Percentiles rank a stretch among this genome's conserved stretches.
These are phyloP conservation scores for Drosophila busckii DNA, from an alignment of 1,140 invertebrate species.

Conservation along the genomic window DNA sequence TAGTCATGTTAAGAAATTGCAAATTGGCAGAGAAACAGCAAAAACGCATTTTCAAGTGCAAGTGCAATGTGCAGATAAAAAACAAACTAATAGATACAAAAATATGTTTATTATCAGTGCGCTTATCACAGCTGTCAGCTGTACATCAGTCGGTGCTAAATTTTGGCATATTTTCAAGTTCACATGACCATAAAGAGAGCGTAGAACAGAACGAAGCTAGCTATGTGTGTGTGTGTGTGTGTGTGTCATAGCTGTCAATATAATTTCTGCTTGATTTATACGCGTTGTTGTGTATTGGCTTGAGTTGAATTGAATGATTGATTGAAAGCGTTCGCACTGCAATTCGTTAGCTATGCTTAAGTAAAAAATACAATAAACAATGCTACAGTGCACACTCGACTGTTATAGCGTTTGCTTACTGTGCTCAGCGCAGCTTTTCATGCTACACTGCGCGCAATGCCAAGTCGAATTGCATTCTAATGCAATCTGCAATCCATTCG, in stretches of 20 bases:
- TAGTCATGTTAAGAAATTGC: constrained; percentile 16
- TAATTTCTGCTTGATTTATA: constrained; percentile 24
- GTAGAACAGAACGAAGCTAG: too few relatives aligned
- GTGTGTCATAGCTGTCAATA: too few relatives aligned
- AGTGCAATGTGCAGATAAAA: constrained; percentile 16
- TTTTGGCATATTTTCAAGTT: constrained; percentile 48
- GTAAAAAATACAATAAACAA: too few relatives aligned
- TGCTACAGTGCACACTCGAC: too few relatives aligned
- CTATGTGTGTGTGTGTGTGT: too few relatives aligned
- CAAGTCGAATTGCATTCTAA: constrained; percentile 36
- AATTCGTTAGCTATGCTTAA: too few relatives aligned
- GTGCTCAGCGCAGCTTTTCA: constrained; percentile 2
- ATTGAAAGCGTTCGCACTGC: constrained; percentile 1
- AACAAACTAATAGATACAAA: neutral
- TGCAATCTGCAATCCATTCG: constrained; percentile 31
- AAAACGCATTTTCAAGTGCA: constrained; percentile 2
- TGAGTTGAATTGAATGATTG: constrained; percentile 21
- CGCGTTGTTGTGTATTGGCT: neutral
- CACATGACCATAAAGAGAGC: constrained; percentile 43
- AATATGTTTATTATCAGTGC: constrained; percentile 12
- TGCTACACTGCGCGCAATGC: constrained; percentile 20
- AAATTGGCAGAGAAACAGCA: too few relatives aligned
- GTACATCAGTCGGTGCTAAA: constrained; percentile 37
- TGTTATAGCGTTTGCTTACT: neutral
- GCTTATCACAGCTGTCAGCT: neutral